phyloP scores from a whole-genome alignment of 2,888 invertebrate genomes.

The Sipha maydis region DNA sequence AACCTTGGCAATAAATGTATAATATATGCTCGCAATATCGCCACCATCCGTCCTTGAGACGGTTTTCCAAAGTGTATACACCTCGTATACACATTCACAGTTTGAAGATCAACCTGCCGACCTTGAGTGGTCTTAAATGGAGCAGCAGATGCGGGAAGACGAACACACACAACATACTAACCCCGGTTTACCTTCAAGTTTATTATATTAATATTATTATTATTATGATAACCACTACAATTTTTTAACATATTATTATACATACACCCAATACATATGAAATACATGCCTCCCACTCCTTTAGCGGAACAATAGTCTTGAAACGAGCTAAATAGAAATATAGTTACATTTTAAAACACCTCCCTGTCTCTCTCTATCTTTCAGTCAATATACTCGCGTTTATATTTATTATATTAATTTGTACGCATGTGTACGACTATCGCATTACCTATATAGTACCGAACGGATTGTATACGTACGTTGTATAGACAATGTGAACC shows the following conservation, averaged over 20 bases:
- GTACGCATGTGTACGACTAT: no score
- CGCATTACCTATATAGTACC: no score
- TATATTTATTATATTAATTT: no score
- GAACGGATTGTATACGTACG: no score
- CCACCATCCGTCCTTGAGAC: slow-evolving; percentile 26
- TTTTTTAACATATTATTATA: not conserved
- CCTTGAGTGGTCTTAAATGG: slow-evolving; percentile 55
- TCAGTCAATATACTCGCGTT: no score
- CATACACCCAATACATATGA: not conserved
- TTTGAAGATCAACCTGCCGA: slow-evolving; percentile 47
- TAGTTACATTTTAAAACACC: not conserved
- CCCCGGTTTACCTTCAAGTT: slow-evolving; percentile 54
- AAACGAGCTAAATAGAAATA: not conserved
- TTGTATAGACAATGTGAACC: no score
- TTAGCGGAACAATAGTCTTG: not conserved
- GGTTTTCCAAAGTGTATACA: slow-evolving; percentile 36
- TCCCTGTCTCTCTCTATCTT: not conserved
- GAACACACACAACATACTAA: slow-evolving; percentile 23
- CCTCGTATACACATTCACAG: slow-evolving; percentile 13
- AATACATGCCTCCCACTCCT: not conserved
- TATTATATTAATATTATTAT: slow-evolving; percentile 16
- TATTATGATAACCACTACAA: not conserved
- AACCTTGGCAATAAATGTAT: slow-evolving; percentile 21
- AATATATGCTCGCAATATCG: not conserved
- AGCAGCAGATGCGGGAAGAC: slow-evolving; percentile 61